Base-by-base conservation (phyloP, 1,140 invertebrate genomes). In the Lepidotrigona ventralis region DNA sequence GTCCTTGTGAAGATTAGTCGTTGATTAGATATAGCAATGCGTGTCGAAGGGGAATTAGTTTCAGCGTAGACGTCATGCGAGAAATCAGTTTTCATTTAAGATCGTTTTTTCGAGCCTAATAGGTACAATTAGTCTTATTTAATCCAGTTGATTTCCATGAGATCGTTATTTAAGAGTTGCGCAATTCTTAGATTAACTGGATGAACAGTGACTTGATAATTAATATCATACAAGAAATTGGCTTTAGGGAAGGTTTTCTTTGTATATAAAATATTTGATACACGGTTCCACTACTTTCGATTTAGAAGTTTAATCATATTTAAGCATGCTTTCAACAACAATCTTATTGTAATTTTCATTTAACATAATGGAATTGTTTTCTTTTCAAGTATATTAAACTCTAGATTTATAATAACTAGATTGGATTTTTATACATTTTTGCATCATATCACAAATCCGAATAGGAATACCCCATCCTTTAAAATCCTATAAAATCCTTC, bases 1-100 rank as follows among this genome's bases (percentile, higher is more conserved):
- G 76, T 79, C 82, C 82, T 83, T 79, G 77, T 19, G 21, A 79
- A 71, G 76, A 83, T 83, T 83, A 71, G 26, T 79, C 33, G 69
- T 79, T 69, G 82, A 83, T 83, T 83, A 83, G 82, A 83, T 83
- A 79, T 54, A 33, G 19, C 3, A 29, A 26, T 29, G 21, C 46
- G 46, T 46, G 54, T 33, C 81, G 69, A 72, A 73, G 76, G 75
- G 77, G 56, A 78, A 83, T 77, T 51, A 60, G 76, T 83, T 83
- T 33, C 46, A 51, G n/a, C 5, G 33, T 9, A 23, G 60, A 73
- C 58, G 82, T 83, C 82, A 79, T 58, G n/a, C 33, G 12, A 79
- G 29, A 66, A 79, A 83, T 79, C 66, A 73, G n/a, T 19, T 79
- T 73, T 33, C 58, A 73, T 83, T 72, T 56, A 56, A 33, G 53